These are phyloP conservation scores for Agonopterix subpropinquella DNA, from an alignment of 2,888 invertebrate genomes.

Conservation along the genomic window DNA sequence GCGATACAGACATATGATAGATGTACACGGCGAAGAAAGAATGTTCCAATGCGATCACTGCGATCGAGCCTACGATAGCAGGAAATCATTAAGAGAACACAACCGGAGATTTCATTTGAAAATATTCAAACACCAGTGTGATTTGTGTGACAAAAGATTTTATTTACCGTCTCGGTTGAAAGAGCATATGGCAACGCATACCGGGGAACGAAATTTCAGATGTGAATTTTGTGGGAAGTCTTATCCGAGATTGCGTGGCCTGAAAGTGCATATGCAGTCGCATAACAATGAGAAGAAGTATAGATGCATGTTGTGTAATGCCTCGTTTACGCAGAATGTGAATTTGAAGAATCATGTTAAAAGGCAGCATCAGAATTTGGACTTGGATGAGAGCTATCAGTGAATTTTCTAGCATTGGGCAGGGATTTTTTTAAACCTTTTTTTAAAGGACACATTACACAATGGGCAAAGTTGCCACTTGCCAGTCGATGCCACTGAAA, in stretches of 20 bases:
- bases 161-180: slow-evolving; percentile 57
- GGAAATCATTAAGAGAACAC: slow-evolving; percentile 58
- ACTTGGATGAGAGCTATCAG: slow-evolving; percentile 22
- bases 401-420: not conserved
- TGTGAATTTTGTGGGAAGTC: slow-evolving; percentile 62
- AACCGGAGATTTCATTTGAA: slow-evolving; percentile 51
- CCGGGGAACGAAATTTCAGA: slow-evolving; percentile 56
- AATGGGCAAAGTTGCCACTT: too few relatives aligned
- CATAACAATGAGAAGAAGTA: slow-evolving; percentile 72
- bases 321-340: slow-evolving; percentile 72
- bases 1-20: slow-evolving; percentile 48
- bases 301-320: slow-evolving; percentile 65
- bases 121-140: slow-evolving; percentile 66
- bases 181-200: slow-evolving; percentile 63
- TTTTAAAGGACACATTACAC: too few relatives aligned
- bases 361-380: slow-evolving; percentile 45
- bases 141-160: slow-evolving; percentile 70
- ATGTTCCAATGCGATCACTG: slow-evolving; percentile 56
- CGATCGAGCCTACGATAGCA: slow-evolving; percentile 52
- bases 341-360: slow-evolving; percentile 76
- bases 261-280: slow-evolving; percentile 74
- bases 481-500: too few relatives aligned
- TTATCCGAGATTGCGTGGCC: slow-evolving; percentile 48
- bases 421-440: not conserved
- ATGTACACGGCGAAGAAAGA: slow-evolving; percentile 48